Base-by-base conservation (phyloP, 2,113 vertebrate genomes). In the Festucalex cinctus region DNA sequence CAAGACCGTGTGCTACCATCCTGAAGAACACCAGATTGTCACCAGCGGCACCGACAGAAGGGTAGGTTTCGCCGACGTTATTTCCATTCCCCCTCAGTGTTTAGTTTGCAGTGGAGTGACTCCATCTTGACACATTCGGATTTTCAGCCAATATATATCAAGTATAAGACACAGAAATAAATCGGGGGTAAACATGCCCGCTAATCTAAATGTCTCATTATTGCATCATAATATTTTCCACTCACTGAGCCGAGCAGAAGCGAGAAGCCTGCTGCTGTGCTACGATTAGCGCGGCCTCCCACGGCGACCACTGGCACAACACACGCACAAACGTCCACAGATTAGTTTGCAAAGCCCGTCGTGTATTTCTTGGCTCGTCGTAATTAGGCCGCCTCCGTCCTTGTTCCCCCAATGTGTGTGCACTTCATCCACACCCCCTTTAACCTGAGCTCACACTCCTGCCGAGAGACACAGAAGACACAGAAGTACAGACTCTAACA, bases 11-110 rank as follows among this genome's bases (percentile, higher is more conserved):
- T 95, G 95, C 67, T 98, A 95, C 84, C 93, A 95, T 76, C 94
- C 95, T 0, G 94, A 95, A 10, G 94, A 94, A 70, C 91, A 93
- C 85, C 95, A 97, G 86, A 83, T 95, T 58, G 91, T 95, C 78
- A 95, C 94, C 75, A 89, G 94, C 12, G 96, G 94, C 70, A 94
- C 93, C 1, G 92, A 97, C 85, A 91, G 93, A 73, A 96, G 91
- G 93, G 95, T 96, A 19, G 1, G 60, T 39, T 65, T 68, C 26
- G 14, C 16, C 44, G 0, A 39, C 17, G 16, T 22, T 9, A 9
- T 61, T 46, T 48, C 35, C 16, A 14, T 12, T 43, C 22, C 6
- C 1, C 0, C 10, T 60, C 63, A 51, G 3, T 19, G 44, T 3
- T 54, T 10, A 41, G 28, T 32, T 32, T 2, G 4, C 36, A 36